Evolutionary conservation across 2,113 vertebrate species (phyloP).

Genomic region (Platycercus adscitus): DNA sequence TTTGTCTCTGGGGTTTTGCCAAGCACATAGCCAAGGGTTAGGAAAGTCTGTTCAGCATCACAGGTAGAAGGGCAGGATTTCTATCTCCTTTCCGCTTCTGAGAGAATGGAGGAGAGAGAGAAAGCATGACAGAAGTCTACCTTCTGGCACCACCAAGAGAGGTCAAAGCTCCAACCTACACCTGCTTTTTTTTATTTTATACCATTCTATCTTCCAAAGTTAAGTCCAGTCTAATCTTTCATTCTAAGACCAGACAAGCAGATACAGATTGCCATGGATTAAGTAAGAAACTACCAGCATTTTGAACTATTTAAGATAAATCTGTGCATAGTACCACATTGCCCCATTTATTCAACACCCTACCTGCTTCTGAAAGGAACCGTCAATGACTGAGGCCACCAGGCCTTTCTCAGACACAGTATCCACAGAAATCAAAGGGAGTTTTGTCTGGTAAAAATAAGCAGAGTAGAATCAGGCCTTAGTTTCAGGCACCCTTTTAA

Average conservation of each 20-base stretch:
- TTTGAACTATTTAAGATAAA: background rate
- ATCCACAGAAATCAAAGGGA: background rate
- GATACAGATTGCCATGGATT: background rate
- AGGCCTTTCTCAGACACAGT: background rate
- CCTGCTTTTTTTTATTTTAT: background rate
- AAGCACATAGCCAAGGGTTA: background rate
- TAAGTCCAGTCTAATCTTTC: background rate
- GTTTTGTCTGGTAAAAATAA: background rate
- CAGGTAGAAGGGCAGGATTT: background rate
- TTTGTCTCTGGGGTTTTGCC: background rate
- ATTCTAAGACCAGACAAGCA: background rate
- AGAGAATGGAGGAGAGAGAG: background rate
- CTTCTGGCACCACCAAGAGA: background rate
- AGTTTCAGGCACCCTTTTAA: background rate
- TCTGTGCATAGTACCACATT: background rate
- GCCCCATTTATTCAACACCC: background rate
- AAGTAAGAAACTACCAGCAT: background rate
- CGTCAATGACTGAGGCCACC: rapidly evolving
- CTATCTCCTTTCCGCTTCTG: background rate
- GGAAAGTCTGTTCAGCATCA: background rate
- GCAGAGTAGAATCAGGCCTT: background rate
- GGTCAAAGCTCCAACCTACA: background rate
- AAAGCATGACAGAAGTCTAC: background rate
- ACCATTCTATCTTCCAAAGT: background rate
- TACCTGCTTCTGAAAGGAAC: background rate